Evolutionary conservation across 2,888 invertebrate species (phyloP).

Genomic region (Tipula confusa): DNA sequence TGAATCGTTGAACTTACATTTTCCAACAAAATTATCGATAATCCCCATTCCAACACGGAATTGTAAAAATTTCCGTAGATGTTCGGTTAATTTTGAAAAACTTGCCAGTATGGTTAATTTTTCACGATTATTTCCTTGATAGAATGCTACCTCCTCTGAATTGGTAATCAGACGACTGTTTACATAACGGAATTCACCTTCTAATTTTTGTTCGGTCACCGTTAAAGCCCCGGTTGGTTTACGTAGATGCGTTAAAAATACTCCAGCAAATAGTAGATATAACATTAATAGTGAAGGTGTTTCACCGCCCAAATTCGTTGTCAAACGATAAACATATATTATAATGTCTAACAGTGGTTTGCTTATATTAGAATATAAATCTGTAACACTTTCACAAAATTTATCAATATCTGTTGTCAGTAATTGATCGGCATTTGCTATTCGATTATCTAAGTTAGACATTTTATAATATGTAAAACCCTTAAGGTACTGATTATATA

Average conservation of each 20-base stretch:
- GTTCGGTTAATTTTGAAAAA: slow-evolving; percentile 81
- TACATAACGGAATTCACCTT: slow-evolving; percentile 96
- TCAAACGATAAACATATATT: slow-evolving; percentile 87
- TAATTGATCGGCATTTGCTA: slow-evolving; percentile 93
- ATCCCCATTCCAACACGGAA: slow-evolving; percentile 91
- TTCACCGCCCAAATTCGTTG: slow-evolving; percentile 79
- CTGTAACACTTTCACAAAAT: slow-evolving; percentile 93
- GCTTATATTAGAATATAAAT: slow-evolving; percentile 92
- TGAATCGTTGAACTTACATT: slow-evolving; percentile 71
- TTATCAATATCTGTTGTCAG: slow-evolving; percentile 95
- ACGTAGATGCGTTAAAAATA: slow-evolving; percentile 78
- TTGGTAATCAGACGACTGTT: slow-evolving; percentile 95
- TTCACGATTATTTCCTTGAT: slow-evolving; percentile 80
- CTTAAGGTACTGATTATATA: slow-evolving; percentile 89
- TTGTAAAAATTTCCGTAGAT: slow-evolving; percentile 80
- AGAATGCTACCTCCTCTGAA: slow-evolving; percentile 83
- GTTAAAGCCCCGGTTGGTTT: slow-evolving; percentile 87
- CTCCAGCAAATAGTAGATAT: slow-evolving; percentile 83
- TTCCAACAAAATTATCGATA: slow-evolving; percentile 92
- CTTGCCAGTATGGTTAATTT: slow-evolving; percentile 81
- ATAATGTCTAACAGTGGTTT: slow-evolving; percentile 94
- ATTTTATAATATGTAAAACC: slow-evolving; percentile 96
- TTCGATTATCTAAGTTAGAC: slow-evolving; percentile 89
- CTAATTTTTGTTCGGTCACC: slow-evolving; percentile 91
- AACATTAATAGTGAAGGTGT: slow-evolving; percentile 85